phyloP scores from a whole-genome alignment of 2,888 invertebrate species.

The Sericinus montela region DNA sequence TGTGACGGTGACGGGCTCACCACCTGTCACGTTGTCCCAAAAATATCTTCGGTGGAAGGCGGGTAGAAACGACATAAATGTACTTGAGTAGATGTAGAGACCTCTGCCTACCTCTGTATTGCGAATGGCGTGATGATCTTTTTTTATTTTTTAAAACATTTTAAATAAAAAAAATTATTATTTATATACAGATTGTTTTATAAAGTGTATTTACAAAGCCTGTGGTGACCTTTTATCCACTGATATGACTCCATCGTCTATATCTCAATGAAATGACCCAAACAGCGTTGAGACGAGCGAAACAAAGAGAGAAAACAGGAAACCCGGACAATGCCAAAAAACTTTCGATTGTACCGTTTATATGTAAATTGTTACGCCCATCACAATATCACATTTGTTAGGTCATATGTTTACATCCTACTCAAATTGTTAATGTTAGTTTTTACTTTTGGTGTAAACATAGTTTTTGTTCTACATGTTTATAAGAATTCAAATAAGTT shows the following conservation, averaged over 20 bases:
- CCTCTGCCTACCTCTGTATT: too few species aligned
- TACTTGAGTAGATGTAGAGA: too few species aligned
- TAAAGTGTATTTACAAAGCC: slow-evolving; percentile 16
- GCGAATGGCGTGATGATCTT: too few species aligned
- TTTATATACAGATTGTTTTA: not conserved
- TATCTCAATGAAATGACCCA: slow-evolving; percentile 18
- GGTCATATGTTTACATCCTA: not conserved
- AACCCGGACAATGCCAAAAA: slow-evolving; percentile 18
- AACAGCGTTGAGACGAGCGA: slow-evolving; percentile 8
- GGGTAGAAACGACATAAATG: too few species aligned
- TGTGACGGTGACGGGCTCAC: too few species aligned
- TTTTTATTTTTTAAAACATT: too few species aligned
- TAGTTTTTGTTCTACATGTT: too few species aligned
- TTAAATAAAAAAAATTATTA: too few species aligned
- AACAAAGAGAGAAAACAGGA: slow-evolving; percentile 21
- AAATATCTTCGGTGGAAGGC: too few species aligned
- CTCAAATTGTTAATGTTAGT: not conserved
- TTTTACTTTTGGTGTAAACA: too few species aligned
- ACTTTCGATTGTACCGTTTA: slow-evolving; percentile 20
- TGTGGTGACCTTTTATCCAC: slow-evolving; percentile 27
- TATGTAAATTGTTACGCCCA: slow-evolving; percentile 13
- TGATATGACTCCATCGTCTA: slow-evolving; percentile 24
- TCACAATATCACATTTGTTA: slow-evolving; percentile 2
- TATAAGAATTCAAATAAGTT: too few species aligned
- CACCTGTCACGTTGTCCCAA: too few species aligned